phyloP scores from a whole-genome alignment of 2,888 invertebrate genomes.

The Hemaris fuciformis region DNA sequence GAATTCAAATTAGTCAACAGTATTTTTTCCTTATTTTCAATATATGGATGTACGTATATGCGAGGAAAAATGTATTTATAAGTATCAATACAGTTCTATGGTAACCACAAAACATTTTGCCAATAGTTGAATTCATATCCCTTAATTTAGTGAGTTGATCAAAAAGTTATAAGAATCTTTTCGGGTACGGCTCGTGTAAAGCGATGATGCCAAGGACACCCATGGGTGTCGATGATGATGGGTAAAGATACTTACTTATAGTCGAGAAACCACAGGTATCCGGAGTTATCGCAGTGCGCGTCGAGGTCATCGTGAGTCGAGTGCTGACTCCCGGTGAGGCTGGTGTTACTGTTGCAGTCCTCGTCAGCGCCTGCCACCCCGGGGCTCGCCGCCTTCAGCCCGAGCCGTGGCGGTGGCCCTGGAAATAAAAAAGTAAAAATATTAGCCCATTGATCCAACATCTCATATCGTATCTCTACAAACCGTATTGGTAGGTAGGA shows the following conservation, averaged over 20 bases:
- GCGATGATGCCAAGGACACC: no score
- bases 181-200: no score
- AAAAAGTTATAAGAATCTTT: no score
- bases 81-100: background rate
- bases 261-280: conserved; percentile 95
- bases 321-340: conserved; percentile 76
- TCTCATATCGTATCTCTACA: no score
- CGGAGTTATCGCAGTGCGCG: conserved; percentile 88
- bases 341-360: conserved; percentile 79
- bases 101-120: no score
- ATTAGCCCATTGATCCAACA: no score
- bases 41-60: no score
- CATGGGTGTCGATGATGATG: no score
- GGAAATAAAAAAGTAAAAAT: conserved; percentile 38
- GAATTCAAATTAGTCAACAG: background rate
- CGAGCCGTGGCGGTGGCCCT: conserved; percentile 81
- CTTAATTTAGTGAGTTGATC: no score
- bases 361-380: conserved; percentile 67
- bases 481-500: no score
- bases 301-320: conserved; percentile 74
- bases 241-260: conserved; percentile 84
- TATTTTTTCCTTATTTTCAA: background rate
- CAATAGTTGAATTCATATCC: no score
- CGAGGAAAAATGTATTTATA: background rate
- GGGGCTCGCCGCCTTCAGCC: conserved; percentile 79